Percentiles rank a stretch among this genome's conserved stretches.
These are phyloP conservation scores for Arge pagana DNA, from an alignment of 2,888 invertebrate species.

Conservation along the genomic window DNA sequence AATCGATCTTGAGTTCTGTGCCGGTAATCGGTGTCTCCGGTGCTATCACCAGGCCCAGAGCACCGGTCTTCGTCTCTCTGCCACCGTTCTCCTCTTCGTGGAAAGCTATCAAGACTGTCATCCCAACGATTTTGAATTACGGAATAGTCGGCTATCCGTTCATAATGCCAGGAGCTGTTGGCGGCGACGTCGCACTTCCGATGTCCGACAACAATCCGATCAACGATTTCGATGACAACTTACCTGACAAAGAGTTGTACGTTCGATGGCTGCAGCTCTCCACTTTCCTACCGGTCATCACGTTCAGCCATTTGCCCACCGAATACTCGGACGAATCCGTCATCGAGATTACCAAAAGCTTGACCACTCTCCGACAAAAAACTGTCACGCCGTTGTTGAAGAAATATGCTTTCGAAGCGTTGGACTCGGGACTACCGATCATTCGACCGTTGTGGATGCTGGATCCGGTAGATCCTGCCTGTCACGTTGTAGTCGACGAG, in stretches of 20 bases:
- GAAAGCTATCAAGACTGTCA: slow-evolving; percentile 80
- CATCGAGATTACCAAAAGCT: slow-evolving; percentile 75
- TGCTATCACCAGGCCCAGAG: slow-evolving; percentile 78
- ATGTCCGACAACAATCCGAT: slow-evolving; percentile 69
- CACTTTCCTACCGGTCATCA: slow-evolving; percentile 88
- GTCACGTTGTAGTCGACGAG: slow-evolving; percentile 79
- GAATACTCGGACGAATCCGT: slow-evolving; percentile 82
- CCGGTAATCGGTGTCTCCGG: slow-evolving; percentile 82
- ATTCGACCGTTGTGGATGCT: slow-evolving; percentile 91
- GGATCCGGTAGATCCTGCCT: slow-evolving; percentile 77
- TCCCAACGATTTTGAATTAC: slow-evolving; percentile 85
- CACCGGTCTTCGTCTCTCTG: slow-evolving; percentile 84
- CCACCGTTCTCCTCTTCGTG: slow-evolving; percentile 87
- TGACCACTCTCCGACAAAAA: slow-evolving; percentile 75
- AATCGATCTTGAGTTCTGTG: slow-evolving; percentile 65
- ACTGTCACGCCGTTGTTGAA: slow-evolving; percentile 76
- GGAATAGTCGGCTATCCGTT: slow-evolving; percentile 93
- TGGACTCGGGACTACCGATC: slow-evolving; percentile 82
- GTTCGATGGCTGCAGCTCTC: slow-evolving; percentile 90
- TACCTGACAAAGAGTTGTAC: slow-evolving; percentile 82
- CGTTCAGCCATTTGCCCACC: slow-evolving; percentile 88
- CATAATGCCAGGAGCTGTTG: slow-evolving; percentile 91
- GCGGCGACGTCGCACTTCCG: slow-evolving; percentile 80
- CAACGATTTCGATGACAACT: slow-evolving; percentile 75
- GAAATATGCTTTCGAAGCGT: slow-evolving; percentile 76